Evolutionary conservation across 2,797 vertebrate genomes (phyloP).

Genomic region (Selene dorsalis): DNA sequence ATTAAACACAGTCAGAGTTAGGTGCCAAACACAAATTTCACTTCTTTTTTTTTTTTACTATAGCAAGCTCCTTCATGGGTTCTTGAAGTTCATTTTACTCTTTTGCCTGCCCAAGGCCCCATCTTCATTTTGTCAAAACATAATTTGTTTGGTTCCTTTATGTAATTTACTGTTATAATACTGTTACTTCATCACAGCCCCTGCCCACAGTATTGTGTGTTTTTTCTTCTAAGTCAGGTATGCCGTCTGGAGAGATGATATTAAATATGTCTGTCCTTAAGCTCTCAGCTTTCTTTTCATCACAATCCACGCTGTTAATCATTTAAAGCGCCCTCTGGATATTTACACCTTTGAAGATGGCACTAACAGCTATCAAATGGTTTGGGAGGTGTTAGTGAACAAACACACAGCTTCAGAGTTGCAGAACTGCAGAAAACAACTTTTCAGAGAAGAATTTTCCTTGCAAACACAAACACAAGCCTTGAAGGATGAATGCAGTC

Average conservation of each 20-base stretch:
- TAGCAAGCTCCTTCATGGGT: slow-evolving; percentile 55
- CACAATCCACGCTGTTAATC: slow-evolving; percentile 68
- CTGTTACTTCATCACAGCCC: slow-evolving; percentile 54
- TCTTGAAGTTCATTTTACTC: slow-evolving; percentile 44
- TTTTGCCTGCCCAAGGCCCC: slow-evolving; percentile 48
- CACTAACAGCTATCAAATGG: slow-evolving; percentile 62
- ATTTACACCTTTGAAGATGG: slow-evolving; percentile 78
- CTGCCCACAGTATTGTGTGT: slow-evolving; percentile 52
- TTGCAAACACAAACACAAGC: slow-evolving; percentile 30
- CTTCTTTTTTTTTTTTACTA: slow-evolving; percentile 9
- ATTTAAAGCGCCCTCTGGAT: slow-evolving; percentile 75
- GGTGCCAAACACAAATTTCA: slow-evolving; percentile 42
- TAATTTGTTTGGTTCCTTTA: slow-evolving; percentile 66
- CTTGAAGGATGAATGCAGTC: background rate
- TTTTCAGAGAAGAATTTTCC: slow-evolving; percentile 39
- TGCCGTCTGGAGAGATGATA: slow-evolving; percentile 64
- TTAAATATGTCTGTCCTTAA: slow-evolving; percentile 70
- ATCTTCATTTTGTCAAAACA: slow-evolving; percentile 65
- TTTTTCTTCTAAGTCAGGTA: slow-evolving; percentile 55
- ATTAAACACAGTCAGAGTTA: slow-evolving; percentile 70
- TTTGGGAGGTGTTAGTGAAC: slow-evolving; percentile 47
- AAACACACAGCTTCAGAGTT: slow-evolving; percentile 46
- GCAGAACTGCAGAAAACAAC: slow-evolving; percentile 46
- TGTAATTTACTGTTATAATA: slow-evolving; percentile 70
- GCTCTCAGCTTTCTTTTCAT: slow-evolving; percentile 72